These are phyloP conservation scores for Astreopora myriophthalma DNA, from an alignment of 64 coral and sea anemone genomes.

Conservation along the genomic window DNA sequence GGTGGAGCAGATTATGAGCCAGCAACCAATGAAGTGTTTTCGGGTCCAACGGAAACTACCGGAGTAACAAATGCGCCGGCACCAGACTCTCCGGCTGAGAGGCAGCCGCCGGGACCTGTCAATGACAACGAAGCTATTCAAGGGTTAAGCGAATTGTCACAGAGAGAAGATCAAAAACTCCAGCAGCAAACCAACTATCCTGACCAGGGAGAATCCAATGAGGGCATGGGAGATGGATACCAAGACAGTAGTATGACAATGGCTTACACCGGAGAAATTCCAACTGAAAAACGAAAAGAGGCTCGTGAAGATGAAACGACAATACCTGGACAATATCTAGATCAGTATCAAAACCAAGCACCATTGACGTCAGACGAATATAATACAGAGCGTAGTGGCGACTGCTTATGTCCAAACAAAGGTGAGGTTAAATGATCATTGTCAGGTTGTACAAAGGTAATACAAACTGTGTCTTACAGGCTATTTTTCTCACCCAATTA, in stretches of 20 bases:
- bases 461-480: too few species aligned
- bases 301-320: background rate
- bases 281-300: background rate
- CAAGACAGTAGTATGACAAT: background rate
- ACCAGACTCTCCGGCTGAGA: background rate
- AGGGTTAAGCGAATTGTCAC: conserved; percentile 15
- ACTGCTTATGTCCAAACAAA: conserved; percentile 69
- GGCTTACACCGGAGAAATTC: background rate
- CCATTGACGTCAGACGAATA: background rate
- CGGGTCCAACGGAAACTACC: background rate
- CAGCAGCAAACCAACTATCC: background rate
- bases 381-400: background rate
- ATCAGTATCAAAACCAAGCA: background rate
- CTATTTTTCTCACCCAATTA: too few species aligned
- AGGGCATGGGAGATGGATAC: background rate
- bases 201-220: background rate
- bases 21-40: background rate
- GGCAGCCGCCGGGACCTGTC: background rate
- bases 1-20: background rate
- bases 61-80: background rate
- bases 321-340: background rate
- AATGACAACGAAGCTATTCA: conserved; percentile 32
- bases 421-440: conserved; percentile 2
- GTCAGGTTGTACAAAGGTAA: too few species aligned
- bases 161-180: background rate